A percentile compares a stretch with the other conserved stretches of the same genome.
These are phyloP conservation scores for Plecotus auritus DNA, from an alignment of 2,113 vertebrate genomes.

Conservation along the genomic window DNA sequence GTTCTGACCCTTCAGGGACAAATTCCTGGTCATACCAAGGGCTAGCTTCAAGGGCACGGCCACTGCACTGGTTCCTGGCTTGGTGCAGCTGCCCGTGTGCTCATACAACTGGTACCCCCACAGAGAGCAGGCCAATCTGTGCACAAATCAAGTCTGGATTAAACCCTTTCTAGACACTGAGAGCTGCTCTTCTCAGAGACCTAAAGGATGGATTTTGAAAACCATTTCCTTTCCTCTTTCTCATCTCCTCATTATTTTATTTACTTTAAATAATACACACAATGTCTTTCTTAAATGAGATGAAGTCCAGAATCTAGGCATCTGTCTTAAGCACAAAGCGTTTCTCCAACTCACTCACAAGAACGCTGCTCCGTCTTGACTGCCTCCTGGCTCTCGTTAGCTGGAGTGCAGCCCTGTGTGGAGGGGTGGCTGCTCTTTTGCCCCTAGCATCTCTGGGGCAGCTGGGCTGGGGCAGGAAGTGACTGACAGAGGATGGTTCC, in stretches of 20 bases:
- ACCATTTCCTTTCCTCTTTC: background rate
- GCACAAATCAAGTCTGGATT: background rate
- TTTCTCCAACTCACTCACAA: background rate
- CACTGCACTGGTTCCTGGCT: rapidly evolving
- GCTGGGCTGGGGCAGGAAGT: background rate
- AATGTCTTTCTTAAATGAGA: background rate
- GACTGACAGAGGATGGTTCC: slow-evolving; percentile 45
- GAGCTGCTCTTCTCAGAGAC: background rate
- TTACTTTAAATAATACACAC: background rate
- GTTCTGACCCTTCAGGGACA: background rate
- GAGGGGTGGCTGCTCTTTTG: background rate
- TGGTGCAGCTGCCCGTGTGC: background rate
- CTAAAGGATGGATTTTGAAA: background rate
- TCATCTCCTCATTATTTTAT: background rate
- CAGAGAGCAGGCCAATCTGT: background rate
- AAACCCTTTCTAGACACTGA: background rate
- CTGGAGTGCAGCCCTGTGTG: background rate
- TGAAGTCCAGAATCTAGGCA: background rate
- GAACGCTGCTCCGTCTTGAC: background rate
- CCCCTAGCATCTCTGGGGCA: background rate
- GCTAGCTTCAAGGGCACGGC: rapidly evolving
- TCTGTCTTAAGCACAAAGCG: background rate
- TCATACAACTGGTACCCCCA: rapidly evolving
- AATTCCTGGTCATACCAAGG: background rate
- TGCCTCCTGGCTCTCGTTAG: background rate